Conservation (phyloP, 2,888 invertebrate genomes). For the Cryptus viduatorius region DNA sequence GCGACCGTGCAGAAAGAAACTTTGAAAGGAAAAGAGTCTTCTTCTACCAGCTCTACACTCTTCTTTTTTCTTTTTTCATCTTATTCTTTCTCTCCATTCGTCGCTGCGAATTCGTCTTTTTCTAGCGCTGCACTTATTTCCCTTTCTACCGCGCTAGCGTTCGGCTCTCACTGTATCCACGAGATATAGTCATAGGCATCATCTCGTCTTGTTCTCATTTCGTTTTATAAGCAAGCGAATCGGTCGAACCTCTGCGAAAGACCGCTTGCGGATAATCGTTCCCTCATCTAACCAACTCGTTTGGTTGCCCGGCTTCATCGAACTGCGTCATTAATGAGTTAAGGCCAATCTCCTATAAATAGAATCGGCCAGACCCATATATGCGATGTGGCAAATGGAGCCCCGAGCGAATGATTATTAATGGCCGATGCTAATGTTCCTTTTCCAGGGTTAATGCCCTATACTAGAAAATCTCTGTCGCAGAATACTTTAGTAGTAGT, state of each 20-base stretch:
- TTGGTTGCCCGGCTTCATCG: constrained; percentile 42
- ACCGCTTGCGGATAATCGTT: constrained; percentile 42
- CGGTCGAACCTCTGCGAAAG: constrained; percentile 7
- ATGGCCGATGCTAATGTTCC: constrained; percentile 26
- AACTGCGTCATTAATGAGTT: constrained; percentile 68
- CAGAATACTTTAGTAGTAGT: not conserved
- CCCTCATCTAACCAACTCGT: constrained; percentile 22
- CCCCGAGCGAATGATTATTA: constrained; percentile 17
- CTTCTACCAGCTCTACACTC: constrained; percentile 51
- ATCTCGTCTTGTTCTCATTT: constrained; percentile 47
- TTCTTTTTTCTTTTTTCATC: constrained; percentile 13
- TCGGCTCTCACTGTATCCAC: not conserved
- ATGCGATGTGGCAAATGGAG: constrained; percentile 25
- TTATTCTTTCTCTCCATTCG: constrained; percentile 8
- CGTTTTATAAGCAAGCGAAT: constrained; percentile 19
- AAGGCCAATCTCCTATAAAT: constrained; percentile 68
- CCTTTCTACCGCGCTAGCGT: constrained; percentile 15
- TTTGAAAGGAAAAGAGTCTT: constrained; percentile 81
- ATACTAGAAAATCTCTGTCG: not conserved
- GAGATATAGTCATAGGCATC: constrained; percentile 34
- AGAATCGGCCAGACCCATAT: constrained; percentile 46
- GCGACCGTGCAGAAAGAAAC: constrained; percentile 79
- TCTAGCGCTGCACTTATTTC: constrained; percentile 40
- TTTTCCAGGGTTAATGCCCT: constrained; percentile 26
- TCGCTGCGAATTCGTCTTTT: constrained; percentile 57